Base-by-base conservation (phyloP, 2,113 vertebrate species). In the Vireo altiloquus region DNA sequence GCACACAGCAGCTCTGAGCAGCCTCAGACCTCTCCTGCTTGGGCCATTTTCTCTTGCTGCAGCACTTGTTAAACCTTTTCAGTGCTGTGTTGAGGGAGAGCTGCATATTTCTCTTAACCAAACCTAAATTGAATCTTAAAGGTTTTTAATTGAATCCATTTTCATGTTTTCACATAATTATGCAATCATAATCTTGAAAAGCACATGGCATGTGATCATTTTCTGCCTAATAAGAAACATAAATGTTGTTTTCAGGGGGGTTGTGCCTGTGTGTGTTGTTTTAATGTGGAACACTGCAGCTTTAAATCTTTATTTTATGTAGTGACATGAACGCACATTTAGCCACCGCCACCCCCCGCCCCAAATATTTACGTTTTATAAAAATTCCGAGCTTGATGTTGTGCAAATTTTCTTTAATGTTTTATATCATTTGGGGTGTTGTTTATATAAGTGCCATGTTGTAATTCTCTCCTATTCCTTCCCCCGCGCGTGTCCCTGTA, bases 91-190 rank as follows among this genome's bases (percentile, higher is more conserved):
- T 97, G 97, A 97, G 88, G 94, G 93, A 98, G 96, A 97, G 85
- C 96, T 94, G 96, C 97, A 97, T 98, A 97, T 97, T 97, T 97
- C 97, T 97, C 92, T 97, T 97, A 98, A 98, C 97, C 97, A 93
- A 94, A 92, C 74, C 94, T 98, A 98, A 98, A 98, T 98, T 98
- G 97, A 98, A 98, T 97, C 97, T 98, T 98, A 98, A 97, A 97
- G 97, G 97, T 97, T 98, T 98, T 98, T 98, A 98, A 98, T 98
- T 98, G 97, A 98, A 98, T 98, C 98, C 97, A 98, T 98, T 98
- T 98, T 98, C 98, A 98, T 98, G 98, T 98, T 98, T 98, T 98
- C 97, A 96, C 97, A 97, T 98, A 98, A 98, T 98, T 98, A 98
- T 98, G 96, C 96, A 97, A 98, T 98, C 98, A 98, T 98, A 98